Base-by-base conservation (phyloP, 2,113 vertebrate species). In the Sorex fumeus region DNA sequence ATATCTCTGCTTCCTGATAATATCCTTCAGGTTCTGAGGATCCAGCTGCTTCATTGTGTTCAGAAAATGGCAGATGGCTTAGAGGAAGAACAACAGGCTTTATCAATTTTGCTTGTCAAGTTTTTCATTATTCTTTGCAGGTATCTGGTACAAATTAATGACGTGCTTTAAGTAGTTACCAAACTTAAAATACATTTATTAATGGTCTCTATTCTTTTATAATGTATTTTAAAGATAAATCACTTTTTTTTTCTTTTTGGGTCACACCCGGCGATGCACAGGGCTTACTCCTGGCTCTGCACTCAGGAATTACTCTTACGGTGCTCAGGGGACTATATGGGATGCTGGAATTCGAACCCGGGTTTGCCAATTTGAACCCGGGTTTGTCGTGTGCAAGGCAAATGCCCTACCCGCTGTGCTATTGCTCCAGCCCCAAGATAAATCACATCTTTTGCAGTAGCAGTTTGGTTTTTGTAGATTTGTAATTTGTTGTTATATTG, bases 111-210 rank as follows among this genome's bases (percentile, higher is more conserved):
- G 69, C 98, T 99, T 78, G 99, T 99, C 93, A 99, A 99, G 93
- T 99, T 99, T 97, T 99, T 99, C 91, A 99, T 99, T 95, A 98
- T 99, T 96, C 98, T 99, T 97, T 99, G 99, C 99, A 99, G 99
- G 99, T 99, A 96, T 94, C 77, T 96, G 3, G 81, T 87, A 62
- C 53, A 80, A 85, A 45, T 16, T 36, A 83, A 12, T 87, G 30
- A 60, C 25, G 25, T 81, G 32, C 71, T 89, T 91, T 34, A 77
- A 86, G 57, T 74, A 91, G 60, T 81, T 91, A 40, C 34, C 34
- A 95, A 90, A 76, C 74, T 78, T 74, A n/a, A 75, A 86, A 60
- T 88, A 12, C 13, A 86, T 62, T 92, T 82, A 25, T 91, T 87
- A 36, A 87, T 40, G 40, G 40, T 40, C 40, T 40, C 40, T 64